Evolutionary conservation across 2,113 vertebrate species (phyloP), one percentile per base, ranked within the genome.

Genomic region (Aplodontia rufa): DNA sequence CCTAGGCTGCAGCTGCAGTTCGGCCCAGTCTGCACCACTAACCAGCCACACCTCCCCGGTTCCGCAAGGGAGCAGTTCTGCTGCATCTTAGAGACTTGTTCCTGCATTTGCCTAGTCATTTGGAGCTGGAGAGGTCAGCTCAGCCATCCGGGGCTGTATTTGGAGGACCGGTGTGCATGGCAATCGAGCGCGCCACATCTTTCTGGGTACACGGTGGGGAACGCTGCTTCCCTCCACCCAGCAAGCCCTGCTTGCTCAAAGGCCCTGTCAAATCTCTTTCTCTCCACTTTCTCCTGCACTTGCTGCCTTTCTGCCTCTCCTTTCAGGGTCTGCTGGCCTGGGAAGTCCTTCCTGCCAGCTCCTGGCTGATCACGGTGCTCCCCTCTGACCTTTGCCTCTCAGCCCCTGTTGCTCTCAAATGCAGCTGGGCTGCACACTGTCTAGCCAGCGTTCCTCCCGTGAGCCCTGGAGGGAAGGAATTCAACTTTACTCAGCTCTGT

Each of bases 21-120:
- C 40, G 49, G 45, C 64, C 66, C 42, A 40, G 13, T 4, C 6
- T 20, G 47, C 16, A 3, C n/a, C 1, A 0, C 5, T 32, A 0
- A 60, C 22, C 0, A 1, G 45, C 19, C 55, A 6, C 0, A 30
- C 45, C 64, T 64, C 13, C 11, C n/a, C 28, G 32, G n/a, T 32
- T 64, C 72, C 91, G 74, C 14, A 32, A 14, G 47, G 53, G 76
- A 45, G 93, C 2, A n/a, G 16, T 17, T 74, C 55, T 45, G 55
- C 24, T 10, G 0, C 35, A 71, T 45, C 58, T 69, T 62, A 58
- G 13, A 80, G 20, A 3, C 47, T 53, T 5, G 11, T n/a, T 16
- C 10, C 12, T 28, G 37, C 17, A 6, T 68, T 45, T 6, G 8
- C 68, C 45, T 68, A 7, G 28, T 60, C 42, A 13, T 45, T 30